A percentile compares a stretch with the other conserved stretches of the same genome.
phyloP scores from a whole-genome alignment of 2,888 invertebrate species.

The Cylindroiulus punctatus region DNA sequence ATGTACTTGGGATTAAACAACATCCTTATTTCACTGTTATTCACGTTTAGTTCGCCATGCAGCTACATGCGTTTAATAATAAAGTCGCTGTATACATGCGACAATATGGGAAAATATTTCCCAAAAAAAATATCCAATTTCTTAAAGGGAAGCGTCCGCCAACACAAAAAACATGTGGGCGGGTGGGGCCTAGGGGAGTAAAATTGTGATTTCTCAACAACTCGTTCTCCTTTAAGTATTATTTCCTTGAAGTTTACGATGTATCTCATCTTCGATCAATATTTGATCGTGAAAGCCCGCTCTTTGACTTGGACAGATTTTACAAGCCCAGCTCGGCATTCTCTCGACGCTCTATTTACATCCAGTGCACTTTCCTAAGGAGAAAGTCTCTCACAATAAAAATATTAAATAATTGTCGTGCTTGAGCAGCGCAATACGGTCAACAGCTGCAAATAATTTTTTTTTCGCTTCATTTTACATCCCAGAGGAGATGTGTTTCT shows the following conservation, averaged over 20 bases:
- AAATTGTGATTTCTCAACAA: too few relatives aligned
- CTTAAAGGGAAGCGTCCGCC: too few relatives aligned
- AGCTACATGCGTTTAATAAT: too few relatives aligned
- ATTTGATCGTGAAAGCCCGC: neutral
- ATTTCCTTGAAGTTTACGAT: neutral
- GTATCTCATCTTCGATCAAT: neutral
- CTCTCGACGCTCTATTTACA: neutral
- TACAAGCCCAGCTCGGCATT: neutral
- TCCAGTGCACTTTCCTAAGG: neutral
- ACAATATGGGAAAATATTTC: too few relatives aligned
- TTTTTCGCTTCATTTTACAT: constrained; percentile 19
- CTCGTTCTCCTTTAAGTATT: too few relatives aligned
- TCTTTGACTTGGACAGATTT: neutral
- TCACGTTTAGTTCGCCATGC: too few relatives aligned
- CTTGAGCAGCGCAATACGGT: constrained; percentile 23
- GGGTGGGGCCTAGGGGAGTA: too few relatives aligned
- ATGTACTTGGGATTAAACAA: constrained; percentile 2
- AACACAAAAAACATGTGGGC: too few relatives aligned
- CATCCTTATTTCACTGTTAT: neutral
- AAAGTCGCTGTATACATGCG: too few relatives aligned
- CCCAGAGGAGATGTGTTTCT: constrained; percentile 28
- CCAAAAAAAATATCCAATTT: too few relatives aligned
- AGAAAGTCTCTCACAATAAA: constrained; percentile 9
- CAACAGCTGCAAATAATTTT: constrained; percentile 23
- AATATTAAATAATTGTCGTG: constrained; percentile 38